Conservation (phyloP, 2,113 vertebrate genomes). For the Antennarius striatus region DNA sequence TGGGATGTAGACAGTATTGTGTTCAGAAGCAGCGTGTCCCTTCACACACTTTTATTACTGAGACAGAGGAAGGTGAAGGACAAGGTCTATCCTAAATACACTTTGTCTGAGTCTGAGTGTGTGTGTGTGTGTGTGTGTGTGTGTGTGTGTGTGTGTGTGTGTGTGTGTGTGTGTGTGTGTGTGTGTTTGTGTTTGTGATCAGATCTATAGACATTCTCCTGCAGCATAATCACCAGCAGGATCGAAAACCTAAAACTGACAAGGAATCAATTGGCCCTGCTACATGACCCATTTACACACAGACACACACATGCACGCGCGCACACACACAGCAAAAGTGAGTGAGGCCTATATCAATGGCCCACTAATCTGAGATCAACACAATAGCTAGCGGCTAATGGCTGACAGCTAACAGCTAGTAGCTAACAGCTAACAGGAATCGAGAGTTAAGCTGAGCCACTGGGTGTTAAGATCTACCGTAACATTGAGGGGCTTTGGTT, state of each 20-base stretch:
- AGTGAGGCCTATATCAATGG: conserved; percentile 24
- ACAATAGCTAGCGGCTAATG: background rate
- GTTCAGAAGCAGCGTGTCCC: too few species aligned
- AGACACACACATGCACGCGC: background rate
- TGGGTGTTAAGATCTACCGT: background rate
- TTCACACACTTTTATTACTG: too few species aligned
- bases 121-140: too few species aligned
- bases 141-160: too few species aligned
- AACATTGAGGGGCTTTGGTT: too few species aligned
- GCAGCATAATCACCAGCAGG: conserved; percentile 35
- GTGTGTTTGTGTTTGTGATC: background rate
- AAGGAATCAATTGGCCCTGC: conserved; percentile 35
- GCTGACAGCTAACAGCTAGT: background rate
- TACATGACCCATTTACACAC: conserved; percentile 51
- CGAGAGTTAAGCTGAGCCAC: background rate
- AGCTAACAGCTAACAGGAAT: too few species aligned
- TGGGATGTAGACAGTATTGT: too few species aligned
- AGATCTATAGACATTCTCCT: conserved; percentile 28
- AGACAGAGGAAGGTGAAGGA: too few species aligned
- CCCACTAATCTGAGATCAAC: conserved; percentile 61
- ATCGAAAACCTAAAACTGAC: conserved; percentile 45
- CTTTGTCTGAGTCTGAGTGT: too few species aligned
- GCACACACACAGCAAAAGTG: background rate
- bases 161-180: background rate
- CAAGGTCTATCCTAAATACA: too few species aligned